Percentiles rank a stretch among this genome's conserved stretches.
Conservation (phyloP, 1,140 invertebrate genomes). For the Melipona quadrifasciata region DNA sequence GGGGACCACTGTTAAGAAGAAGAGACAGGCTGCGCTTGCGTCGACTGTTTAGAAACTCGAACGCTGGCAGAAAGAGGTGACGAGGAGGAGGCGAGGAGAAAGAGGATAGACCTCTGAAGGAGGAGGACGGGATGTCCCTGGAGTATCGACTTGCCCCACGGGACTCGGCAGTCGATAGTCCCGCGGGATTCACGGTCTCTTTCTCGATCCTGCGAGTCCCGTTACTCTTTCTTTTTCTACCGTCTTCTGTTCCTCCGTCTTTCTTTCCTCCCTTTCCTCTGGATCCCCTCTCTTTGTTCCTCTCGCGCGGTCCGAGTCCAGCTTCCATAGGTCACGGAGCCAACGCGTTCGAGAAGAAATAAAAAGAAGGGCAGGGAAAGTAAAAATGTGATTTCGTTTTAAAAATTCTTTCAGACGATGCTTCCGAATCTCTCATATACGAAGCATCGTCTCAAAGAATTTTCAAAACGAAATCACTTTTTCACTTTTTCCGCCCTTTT, state of each 20-base stretch:
- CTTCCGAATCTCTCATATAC: no score
- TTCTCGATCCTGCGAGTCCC: constrained; percentile 54
- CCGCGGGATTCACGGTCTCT: constrained; percentile 77
- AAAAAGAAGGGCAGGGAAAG: constrained; percentile 31
- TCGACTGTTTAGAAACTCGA: constrained; percentile 77
- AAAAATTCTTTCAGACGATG: constrained; percentile 17
- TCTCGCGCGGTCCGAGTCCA: constrained; percentile 8
- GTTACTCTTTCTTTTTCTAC: constrained; percentile 17
- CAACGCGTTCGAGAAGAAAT: constrained; percentile 29
- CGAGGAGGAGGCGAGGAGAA: constrained; percentile 68
- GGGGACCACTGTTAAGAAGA: constrained; percentile 44
- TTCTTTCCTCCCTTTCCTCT: constrained; percentile 47
- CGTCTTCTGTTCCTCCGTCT: constrained; percentile 32
- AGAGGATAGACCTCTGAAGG: constrained; percentile 58
- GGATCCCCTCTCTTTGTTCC: constrained; percentile 33
- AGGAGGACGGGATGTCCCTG: constrained; percentile 74
- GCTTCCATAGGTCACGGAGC: constrained; percentile 49
- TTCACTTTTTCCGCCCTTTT: no score
- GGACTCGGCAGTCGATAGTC: constrained; percentile 81
- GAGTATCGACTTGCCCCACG: constrained; percentile 82
- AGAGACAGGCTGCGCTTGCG: constrained; percentile 71
- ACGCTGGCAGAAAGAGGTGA: constrained; percentile 74
- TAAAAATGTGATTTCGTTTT: constrained; percentile 43
- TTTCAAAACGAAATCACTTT: no score
- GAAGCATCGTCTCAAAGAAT: no score